These are phyloP conservation scores for Agonopterix arenella DNA, from an alignment of 2,888 invertebrate genomes.

Conservation along the genomic window DNA sequence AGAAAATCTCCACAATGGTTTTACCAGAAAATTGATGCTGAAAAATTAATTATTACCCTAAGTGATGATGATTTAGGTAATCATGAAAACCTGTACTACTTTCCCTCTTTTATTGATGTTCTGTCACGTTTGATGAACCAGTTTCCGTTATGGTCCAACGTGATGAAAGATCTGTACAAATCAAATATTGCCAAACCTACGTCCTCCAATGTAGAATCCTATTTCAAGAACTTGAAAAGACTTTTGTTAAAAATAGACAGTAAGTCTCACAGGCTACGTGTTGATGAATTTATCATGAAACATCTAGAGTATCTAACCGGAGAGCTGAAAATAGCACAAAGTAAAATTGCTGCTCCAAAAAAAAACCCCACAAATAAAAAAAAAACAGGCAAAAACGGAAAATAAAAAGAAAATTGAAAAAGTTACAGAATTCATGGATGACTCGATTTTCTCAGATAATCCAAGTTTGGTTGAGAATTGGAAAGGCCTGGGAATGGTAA, in stretches of 20 bases:
- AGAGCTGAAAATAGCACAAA: constrained; percentile 7
- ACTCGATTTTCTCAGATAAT: constrained; percentile 7
- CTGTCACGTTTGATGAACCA: constrained; percentile 8
- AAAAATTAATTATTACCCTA: constrained; percentile 10
- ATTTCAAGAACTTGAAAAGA: constrained; percentile 9
- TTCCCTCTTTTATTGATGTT: constrained; percentile 7
- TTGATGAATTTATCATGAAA: constrained; percentile 5
- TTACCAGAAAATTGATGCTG: constrained; percentile 6
- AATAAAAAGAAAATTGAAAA: background rate
- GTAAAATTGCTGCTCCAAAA: constrained; percentile 4
- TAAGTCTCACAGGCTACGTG: constrained; percentile 7
- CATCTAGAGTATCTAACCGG: constrained; percentile 5
- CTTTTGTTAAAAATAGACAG: constrained; percentile 8
- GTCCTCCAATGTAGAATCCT: constrained; percentile 10
- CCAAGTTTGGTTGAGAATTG: constrained; percentile 7
- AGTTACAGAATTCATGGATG: constrained; percentile 5
- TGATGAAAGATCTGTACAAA: constrained; percentile 7
- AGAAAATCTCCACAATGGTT: constrained; percentile 4
- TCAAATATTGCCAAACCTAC: constrained; percentile 7
- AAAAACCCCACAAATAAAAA: constrained; percentile 1
- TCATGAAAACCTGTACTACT: constrained; percentile 10
- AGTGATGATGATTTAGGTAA: constrained; percentile 7
- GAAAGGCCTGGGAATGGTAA: background rate
- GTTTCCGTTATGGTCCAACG: constrained; percentile 10
- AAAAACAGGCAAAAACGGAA: background rate